Evolutionary conservation across 2,797 vertebrate species (phyloP), one percentile per base, ranked within the genome.

Genomic region (Hyperoplus immaculatus): DNA sequence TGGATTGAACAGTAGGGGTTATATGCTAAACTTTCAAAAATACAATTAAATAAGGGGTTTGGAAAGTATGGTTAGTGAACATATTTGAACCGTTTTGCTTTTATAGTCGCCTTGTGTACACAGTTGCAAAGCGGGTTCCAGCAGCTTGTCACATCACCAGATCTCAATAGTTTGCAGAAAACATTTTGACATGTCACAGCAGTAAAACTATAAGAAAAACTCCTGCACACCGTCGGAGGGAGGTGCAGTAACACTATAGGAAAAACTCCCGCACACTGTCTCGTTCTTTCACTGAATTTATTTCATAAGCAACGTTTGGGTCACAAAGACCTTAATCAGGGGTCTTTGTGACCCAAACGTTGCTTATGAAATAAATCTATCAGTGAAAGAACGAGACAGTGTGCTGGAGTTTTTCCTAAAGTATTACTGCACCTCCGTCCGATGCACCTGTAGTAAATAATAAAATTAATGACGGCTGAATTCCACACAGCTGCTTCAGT

Each of bases 141-240:
- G 46, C 53, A 53, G 51, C 16, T 43, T 36, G 3, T 14, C 4
- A 6, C 18, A 39, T 51, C 8, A n/a, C 4, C 18, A n/a, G 14
- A 67, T 66, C 39, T 49, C 45, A 18, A 9, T 38, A n/a, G 42
- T 62, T 72, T n/a, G 45, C n/a, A n/a, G 18, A 50, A 55, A 15
- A 50, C n/a, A 56, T 50, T 64, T 16, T 42, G 41, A 49, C n/a
- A 51, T 47, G 56, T 16, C 12, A 47, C n/a, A 47, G 7, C 3
- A 29, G 46, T 12, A 53, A 51, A 51, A 29, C 29, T 29, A 29
- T 3, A 29, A 29, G 3, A 29, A 29, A 29, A 29, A 29, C 29
- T 29, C 3, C 29, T 29, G 29, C 29, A 29, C 29, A 29, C 29
- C 3, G 29, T 29, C 29, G 29, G 29, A 29, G 29, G 29, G 29